phyloP scores from a whole-genome alignment of 2,113 vertebrate species.

The Ptilonorhynchus violaceus region DNA sequence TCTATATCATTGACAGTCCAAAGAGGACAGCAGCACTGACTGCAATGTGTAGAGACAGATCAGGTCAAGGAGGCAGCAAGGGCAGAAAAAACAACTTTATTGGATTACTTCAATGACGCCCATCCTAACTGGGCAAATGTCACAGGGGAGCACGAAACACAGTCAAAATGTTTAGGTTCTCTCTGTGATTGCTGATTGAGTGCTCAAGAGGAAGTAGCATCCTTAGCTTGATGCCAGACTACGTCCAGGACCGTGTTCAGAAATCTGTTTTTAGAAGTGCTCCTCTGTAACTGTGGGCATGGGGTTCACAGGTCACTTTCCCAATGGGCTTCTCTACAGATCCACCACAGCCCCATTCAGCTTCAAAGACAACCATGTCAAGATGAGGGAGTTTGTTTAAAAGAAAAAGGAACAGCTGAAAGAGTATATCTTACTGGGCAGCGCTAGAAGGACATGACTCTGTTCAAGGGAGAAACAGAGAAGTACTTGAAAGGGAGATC shows the following conservation, averaged over 20 bases:
- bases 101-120: background rate
- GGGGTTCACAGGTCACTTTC: background rate
- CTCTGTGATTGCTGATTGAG: background rate
- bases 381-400: background rate
- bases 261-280: background rate
- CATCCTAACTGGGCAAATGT: background rate
- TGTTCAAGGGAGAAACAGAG: background rate
- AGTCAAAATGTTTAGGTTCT: background rate
- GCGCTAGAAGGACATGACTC: background rate
- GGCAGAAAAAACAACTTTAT: background rate
- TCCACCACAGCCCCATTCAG: background rate
- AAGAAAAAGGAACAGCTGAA: background rate
- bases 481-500: background rate
- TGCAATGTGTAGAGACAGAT: background rate
- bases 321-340: background rate
- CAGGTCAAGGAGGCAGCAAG: background rate
- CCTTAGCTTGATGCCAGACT: background rate
- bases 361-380: background rate
- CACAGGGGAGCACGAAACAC: background rate
- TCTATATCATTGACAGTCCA: background rate
- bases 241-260: background rate
- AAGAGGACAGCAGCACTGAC: background rate
- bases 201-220: background rate
- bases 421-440: background rate
- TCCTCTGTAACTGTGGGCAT: background rate